Conservation (phyloP, 2,797 vertebrate genomes). For the Pitangus sulphuratus region DNA sequence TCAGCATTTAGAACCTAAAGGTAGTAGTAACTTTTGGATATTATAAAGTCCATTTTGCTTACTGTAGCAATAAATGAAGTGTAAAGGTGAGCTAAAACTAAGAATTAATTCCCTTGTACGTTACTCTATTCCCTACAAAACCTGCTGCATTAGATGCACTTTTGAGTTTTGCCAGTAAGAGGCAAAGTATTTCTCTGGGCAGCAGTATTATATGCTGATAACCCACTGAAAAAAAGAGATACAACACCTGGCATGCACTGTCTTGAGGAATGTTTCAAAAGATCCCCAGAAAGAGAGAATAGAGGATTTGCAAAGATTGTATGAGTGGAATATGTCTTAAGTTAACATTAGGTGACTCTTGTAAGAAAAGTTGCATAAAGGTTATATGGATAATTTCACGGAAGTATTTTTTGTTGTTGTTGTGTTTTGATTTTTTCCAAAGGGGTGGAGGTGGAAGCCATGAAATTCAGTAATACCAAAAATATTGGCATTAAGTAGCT, state of each 20-base stretch:
- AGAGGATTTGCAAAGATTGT: background rate
- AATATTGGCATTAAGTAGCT: background rate
- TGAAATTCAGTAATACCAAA: background rate
- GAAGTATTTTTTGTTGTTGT: background rate
- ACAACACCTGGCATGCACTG: background rate
- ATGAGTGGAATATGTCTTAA: background rate
- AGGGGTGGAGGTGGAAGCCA: accelerated
- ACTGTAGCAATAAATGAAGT: background rate
- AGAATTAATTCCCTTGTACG: background rate
- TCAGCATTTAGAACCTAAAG: background rate
- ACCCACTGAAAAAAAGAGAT: background rate
- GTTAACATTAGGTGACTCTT: background rate
- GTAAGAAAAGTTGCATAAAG: background rate
- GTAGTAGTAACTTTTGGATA: background rate
- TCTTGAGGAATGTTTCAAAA: background rate
- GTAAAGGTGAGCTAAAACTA: background rate
- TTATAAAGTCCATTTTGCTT: background rate
- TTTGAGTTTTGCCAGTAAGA: background rate
- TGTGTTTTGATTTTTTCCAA: accelerated
- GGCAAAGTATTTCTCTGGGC: background rate
- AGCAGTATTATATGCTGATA: background rate
- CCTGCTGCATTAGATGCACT: background rate
- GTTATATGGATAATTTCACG: background rate
- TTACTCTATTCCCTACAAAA: background rate
- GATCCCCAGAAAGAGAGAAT: background rate